phyloP scores from a whole-genome alignment of 2,797 vertebrate species.

The Anguilla pacifica region DNA sequence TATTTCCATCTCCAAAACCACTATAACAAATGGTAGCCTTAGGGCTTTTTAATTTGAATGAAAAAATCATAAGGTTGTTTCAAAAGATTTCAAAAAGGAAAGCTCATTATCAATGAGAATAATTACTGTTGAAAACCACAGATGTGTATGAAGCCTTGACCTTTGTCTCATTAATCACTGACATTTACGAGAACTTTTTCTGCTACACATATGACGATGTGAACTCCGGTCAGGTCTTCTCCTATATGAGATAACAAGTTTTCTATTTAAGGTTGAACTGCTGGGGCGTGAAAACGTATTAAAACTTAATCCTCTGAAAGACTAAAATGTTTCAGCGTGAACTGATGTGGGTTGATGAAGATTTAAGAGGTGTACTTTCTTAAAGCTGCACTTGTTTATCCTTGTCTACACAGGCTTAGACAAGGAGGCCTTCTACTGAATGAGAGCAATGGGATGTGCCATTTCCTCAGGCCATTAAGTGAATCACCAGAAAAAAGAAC shows the following conservation, averaged over 20 bases:
- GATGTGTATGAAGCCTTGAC: slow-evolving; percentile 13
- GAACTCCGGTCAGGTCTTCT: neutral
- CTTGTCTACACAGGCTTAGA: slow-evolving; percentile 5
- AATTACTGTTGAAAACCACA: slow-evolving; percentile 22
- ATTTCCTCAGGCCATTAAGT: slow-evolving; percentile 15
- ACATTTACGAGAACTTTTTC: neutral
- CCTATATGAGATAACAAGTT: neutral
- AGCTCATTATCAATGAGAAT: slow-evolving; percentile 22
- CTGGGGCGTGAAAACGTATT: neutral
- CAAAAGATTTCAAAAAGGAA: slow-evolving; percentile 11
- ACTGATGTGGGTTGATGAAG: neutral
- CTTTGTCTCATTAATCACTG: slow-evolving; percentile 7
- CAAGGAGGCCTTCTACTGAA: neutral
- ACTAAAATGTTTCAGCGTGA: neutral
- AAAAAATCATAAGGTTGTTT: neutral
- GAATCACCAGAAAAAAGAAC: neutral
- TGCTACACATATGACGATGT: neutral
- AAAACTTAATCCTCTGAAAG: neutral
- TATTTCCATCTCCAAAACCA: slow-evolving; percentile 13
- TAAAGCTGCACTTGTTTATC: neutral
- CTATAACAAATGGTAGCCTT: slow-evolving; percentile 11
- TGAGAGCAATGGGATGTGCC: neutral
- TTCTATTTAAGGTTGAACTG: slow-evolving; percentile 7
- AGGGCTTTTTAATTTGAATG: neutral
- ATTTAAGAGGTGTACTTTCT: neutral